Evolutionary conservation across 1,140 invertebrate species (phyloP).

Genomic region (Nephotettix cincticeps): DNA sequence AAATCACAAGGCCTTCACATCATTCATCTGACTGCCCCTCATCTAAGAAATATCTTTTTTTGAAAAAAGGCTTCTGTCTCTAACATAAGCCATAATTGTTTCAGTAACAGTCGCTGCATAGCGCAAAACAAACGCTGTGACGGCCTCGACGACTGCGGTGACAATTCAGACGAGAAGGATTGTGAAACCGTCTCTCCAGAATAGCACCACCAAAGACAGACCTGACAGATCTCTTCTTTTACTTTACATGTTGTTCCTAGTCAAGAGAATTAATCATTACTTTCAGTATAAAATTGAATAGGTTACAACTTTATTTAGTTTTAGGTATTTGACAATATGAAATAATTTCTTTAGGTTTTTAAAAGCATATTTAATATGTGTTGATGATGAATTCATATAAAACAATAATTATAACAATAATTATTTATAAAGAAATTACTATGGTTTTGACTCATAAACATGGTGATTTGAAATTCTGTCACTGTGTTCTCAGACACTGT

Average conservation of each 20-base stretch:
- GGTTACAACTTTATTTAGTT: too few species aligned
- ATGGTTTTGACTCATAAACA: too few species aligned
- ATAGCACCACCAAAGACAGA: not conserved
- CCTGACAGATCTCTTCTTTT: not conserved
- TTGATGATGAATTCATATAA: too few species aligned
- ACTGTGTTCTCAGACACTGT: too few species aligned
- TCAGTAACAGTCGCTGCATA: constrained; percentile 83
- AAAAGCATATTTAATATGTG: too few species aligned
- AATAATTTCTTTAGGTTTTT: too few species aligned
- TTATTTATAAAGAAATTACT: too few species aligned
- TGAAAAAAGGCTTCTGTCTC: not conserved
- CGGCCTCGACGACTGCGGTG: constrained; percentile 86
- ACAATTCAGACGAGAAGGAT: constrained; percentile 84
- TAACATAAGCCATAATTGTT: not conserved
- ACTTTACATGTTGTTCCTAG: constrained; percentile 6
- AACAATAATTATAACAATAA: too few species aligned
- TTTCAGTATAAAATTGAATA: too few species aligned
- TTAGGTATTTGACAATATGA: too few species aligned
- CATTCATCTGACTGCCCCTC: not conserved
- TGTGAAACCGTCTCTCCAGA: constrained; percentile 30
- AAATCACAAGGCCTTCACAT: not conserved
- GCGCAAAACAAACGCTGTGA: constrained; percentile 80
- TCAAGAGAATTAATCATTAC: not conserved
- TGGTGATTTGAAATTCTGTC: too few species aligned
- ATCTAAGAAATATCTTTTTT: not conserved